Evolutionary conservation across 92 coral and sea anemone genomes (phyloP).

Genomic region (Epizoanthus stellaris): DNA sequence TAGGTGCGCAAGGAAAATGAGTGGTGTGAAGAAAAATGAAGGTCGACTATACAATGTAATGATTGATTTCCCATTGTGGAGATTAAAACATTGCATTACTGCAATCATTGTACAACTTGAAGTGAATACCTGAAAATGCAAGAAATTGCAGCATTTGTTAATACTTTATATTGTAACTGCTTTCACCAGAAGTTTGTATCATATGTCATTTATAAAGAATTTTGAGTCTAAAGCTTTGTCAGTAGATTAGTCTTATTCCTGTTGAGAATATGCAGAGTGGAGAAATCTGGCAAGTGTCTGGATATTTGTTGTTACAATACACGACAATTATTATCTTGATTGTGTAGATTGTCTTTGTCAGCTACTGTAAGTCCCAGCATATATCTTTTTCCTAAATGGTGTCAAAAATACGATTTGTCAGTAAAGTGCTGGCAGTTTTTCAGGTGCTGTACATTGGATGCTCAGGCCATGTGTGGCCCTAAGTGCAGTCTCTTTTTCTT

Average conservation of each 20-base stretch:
- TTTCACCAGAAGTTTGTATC: not conserved
- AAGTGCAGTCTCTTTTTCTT: no score
- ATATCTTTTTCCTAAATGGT: no score
- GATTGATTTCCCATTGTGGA: not conserved
- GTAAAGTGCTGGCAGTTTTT: no score
- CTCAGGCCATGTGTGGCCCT: no score
- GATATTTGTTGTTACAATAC: not conserved
- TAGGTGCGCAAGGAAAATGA: constrained; percentile 99
- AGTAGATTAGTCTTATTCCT: not conserved
- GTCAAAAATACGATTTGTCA: no score
- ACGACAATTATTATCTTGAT: no score
- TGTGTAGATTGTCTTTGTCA: no score
- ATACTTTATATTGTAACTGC: not conserved
- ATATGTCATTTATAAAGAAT: not conserved
- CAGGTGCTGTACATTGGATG: no score
- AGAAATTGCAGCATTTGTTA: not conserved
- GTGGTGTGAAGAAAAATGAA: constrained; percentile 97
- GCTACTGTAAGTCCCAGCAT: no score
- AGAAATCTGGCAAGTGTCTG: not conserved
- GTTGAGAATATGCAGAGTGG: not conserved
- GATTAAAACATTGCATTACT: not conserved
- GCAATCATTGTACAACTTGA: not conserved
- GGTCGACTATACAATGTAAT: not conserved
- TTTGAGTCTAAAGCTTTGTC: not conserved
- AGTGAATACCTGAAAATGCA: not conserved